Conservation (phyloP, 1,140 invertebrate genomes). For the Diorhabda elongata region DNA sequence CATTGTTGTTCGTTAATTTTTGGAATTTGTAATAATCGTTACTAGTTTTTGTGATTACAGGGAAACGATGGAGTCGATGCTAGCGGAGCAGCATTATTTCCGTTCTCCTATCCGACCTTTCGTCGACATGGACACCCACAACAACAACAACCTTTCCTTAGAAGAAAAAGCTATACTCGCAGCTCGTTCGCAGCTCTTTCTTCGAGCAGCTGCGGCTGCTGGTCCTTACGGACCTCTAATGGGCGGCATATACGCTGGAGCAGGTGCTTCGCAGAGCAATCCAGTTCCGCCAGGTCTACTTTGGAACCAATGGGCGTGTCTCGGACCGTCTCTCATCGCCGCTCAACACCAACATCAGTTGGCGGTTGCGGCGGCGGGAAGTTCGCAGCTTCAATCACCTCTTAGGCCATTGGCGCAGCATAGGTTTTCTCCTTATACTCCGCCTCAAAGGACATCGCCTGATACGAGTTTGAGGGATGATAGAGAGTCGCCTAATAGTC, state of each 20-base stretch:
- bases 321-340: constrained; percentile 52
- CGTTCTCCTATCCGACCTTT: constrained; percentile 70
- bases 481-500: constrained; percentile 51
- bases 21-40: constrained; percentile 8
- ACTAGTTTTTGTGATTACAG: constrained; percentile 50
- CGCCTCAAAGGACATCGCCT: constrained; percentile 52
- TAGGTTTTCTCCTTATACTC: constrained; percentile 56
- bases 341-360: constrained; percentile 46
- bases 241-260: constrained; percentile 49
- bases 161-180: constrained; percentile 73
- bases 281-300: constrained; percentile 47
- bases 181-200: constrained; percentile 62
- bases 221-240: constrained; percentile 54
- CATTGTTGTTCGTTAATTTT: no score
- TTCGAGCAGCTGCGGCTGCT: constrained; percentile 62
- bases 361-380: constrained; percentile 46
- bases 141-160: constrained; percentile 61
- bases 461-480: constrained; percentile 51
- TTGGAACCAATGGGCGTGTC: constrained; percentile 61
- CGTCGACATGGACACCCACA: constrained; percentile 61
- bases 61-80: constrained; percentile 79
- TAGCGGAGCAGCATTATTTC: constrained; percentile 71
- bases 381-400: constrained; percentile 49
- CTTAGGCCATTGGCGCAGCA: constrained; percentile 52
- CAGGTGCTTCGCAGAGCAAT: constrained; percentile 46